Percentiles rank a stretch among this genome's conserved stretches.
These are phyloP conservation scores for Mormyrus hasselquistii DNA, from an alignment of 2,797 vertebrate species.

Conservation along the genomic window DNA sequence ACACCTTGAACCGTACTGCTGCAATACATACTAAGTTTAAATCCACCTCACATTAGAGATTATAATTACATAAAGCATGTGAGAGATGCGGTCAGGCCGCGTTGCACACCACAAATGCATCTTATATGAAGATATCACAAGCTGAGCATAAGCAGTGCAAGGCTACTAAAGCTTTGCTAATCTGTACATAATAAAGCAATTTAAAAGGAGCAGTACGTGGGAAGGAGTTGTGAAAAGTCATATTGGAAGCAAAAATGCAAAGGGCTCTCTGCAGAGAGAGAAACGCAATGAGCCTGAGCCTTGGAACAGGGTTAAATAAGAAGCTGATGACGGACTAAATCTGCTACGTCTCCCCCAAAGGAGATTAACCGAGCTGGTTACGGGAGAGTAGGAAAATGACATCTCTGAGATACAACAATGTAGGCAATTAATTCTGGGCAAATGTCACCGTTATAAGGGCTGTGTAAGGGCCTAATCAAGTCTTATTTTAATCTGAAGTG, in stretches of 20 bases:
- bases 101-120: not conserved
- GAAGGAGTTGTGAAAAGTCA: not conserved
- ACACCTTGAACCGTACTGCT: not conserved
- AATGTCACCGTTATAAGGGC: slow-evolving; percentile 1
- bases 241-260: not conserved
- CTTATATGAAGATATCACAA: not conserved
- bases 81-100: not conserved
- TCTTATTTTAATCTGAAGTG: not conserved
- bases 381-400: not conserved
- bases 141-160: not conserved
- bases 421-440: not conserved
- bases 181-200: not conserved
- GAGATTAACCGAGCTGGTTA: not conserved
- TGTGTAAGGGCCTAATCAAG: not conserved
- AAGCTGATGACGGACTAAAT: not conserved
- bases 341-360: not conserved
- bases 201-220: not conserved
- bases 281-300: not conserved
- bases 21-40: not conserved
- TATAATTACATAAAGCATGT: not conserved
- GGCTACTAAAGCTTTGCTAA: not conserved
- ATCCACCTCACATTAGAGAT: not conserved
- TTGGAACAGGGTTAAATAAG: not conserved
- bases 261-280: not conserved
- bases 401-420: not conserved